Evolutionary conservation across 2,113 vertebrate species (phyloP).

Genomic region (Nematolebias whitei): DNA sequence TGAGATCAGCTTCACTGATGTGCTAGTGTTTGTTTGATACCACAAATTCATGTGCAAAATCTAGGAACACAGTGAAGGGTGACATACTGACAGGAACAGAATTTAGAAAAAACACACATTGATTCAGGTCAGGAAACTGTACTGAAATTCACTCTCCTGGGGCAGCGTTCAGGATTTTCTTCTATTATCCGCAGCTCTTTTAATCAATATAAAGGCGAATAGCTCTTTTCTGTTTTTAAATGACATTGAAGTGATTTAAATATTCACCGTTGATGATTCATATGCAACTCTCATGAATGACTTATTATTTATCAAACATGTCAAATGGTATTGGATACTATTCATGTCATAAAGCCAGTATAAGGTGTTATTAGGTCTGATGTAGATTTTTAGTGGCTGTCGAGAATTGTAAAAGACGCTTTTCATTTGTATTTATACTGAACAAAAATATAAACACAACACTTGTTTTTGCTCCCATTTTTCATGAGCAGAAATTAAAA

Average conservation of each 20-base stretch:
- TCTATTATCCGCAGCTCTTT: conserved; percentile 39
- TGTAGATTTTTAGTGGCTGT: background rate
- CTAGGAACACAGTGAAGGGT: conserved; percentile 68
- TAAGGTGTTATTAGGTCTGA: background rate
- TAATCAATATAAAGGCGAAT: conserved; percentile 6
- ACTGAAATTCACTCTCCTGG: conserved; percentile 51
- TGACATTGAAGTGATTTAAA: background rate
- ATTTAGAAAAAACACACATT: conserved; percentile 70
- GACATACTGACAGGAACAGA: conserved; percentile 62
- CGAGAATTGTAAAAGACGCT: background rate
- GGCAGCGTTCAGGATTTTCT: conserved; percentile 35
- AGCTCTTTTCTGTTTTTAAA: background rate
- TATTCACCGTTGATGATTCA: background rate
- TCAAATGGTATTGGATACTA: background rate
- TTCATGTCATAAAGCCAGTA: background rate
- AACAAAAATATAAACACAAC: too few species aligned
- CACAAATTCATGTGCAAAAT: conserved; percentile 73
- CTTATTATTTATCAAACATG: background rate
- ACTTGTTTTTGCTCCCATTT: too few species aligned
- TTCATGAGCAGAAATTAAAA: too few species aligned
- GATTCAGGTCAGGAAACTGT: conserved; percentile 60
- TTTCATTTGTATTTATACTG: background rate
- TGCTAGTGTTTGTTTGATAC: conserved; percentile 78
- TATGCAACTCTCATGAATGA: background rate
- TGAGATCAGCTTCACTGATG: conserved; percentile 78